Percentiles rank a stretch among this genome's conserved stretches.
Evolutionary conservation across 2,113 vertebrate genomes (phyloP).

Genomic region (Chaetodon trifascialis): DNA sequence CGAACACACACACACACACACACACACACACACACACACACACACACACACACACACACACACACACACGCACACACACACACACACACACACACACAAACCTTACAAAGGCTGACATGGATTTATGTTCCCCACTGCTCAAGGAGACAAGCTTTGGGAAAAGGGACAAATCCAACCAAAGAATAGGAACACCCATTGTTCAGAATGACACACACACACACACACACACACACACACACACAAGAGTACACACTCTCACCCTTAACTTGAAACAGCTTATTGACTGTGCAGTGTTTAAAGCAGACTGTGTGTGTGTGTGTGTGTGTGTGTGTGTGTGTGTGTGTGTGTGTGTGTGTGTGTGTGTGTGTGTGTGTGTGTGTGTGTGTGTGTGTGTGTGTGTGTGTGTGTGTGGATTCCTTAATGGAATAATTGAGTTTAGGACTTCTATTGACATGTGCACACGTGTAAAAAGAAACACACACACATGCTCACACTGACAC

Average conservation of each 20-base stretch:
- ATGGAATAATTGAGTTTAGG: constrained; percentile 82
- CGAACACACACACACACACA: not conserved
- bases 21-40: not conserved
- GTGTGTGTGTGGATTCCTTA: constrained; percentile 75
- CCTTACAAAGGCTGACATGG: constrained; percentile 58
- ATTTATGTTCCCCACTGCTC: constrained; percentile 71
- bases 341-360: constrained; percentile 36
- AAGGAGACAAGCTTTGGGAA: constrained; percentile 63
- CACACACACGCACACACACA: constrained; percentile 11
- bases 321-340: too few relatives aligned
- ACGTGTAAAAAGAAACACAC: constrained; percentile 39
- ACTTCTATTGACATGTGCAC: constrained; percentile 72
- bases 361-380: constrained; percentile 37
- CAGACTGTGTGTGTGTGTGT: constrained; percentile 55
- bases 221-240: constrained; percentile 14
- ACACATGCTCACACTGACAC: constrained; percentile 21
- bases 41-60: constrained; percentile 2
- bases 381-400: constrained; percentile 40
- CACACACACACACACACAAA: constrained; percentile 43
- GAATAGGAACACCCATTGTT: constrained; percentile 63
- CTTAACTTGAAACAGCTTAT: constrained; percentile 68
- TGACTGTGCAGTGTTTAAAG: constrained; percentile 73
- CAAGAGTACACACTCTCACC: constrained; percentile 44
- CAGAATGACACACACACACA: constrained; percentile 29
- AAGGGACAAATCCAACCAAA: constrained; percentile 68